Base-by-base conservation (phyloP, 2,888 invertebrate species). In the Clitarchus hookeri region DNA sequence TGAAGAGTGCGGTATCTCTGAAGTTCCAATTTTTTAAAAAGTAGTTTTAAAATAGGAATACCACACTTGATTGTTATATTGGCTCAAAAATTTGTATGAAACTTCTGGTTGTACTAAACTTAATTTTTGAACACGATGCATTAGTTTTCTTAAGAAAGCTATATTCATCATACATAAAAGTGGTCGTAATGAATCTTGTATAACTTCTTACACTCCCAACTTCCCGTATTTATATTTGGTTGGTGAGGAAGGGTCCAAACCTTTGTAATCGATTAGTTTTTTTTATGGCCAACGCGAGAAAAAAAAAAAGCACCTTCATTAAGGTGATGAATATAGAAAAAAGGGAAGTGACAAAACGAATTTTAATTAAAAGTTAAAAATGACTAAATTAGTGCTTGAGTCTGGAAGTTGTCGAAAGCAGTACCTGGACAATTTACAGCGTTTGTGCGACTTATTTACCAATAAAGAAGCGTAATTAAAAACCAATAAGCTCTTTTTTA, bases 401-500 rank as follows among this genome's bases (percentile, higher is more conserved):
- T 23, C 65, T 65, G 65, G 13, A 19, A 65, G 65, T 65, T 65
- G 19, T 65, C 19, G 8, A 23, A n/a, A 65, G 16, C 16, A 65
- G n/a, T 23, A 9, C 3, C 16, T 8, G 8, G 65, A 23, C n/a
- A 65, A 9, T 65, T 65, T 65, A 4, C 11, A 65, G 8, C 8
- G 65, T 0, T 19, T 11, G n/a, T 23, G n/a, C 65, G 65, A 65
- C n/a, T n/a, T 65, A 65, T 1, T 65, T 65, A 23, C 23, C 8
- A n/a, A n/a, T 65, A 65, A 65, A 65, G 8, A 65, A 0, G 65
- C 16, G 65, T 65, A 65, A 65, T 65, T 65, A 65, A 65, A 65
- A 65, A 65, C 65, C 65, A 65, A 65, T 65, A 65, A 65, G n/a
- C 3, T 65, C 65, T 65, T 65, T 65, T 65, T 65, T 65, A 65